A percentile compares a stretch with the other conserved stretches of the same genome.
phyloP scores from a whole-genome alignment of 2,113 vertebrate species.

The Albula glossodonta region DNA sequence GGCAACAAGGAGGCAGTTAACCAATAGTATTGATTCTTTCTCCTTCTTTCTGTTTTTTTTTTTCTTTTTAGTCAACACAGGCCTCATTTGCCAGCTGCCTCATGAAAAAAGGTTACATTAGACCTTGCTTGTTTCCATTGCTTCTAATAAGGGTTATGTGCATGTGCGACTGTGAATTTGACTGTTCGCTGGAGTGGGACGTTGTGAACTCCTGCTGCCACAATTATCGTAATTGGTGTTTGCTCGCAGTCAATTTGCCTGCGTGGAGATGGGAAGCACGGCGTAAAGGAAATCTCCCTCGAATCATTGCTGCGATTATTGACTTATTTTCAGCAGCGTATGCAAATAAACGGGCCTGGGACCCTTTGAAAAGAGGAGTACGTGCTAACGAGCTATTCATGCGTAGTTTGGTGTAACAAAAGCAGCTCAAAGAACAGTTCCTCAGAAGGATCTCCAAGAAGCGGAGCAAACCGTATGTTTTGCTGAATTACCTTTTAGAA shows the following conservation, averaged over 20 bases:
- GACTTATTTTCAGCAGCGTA: conserved; percentile 38
- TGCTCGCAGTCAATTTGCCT: conserved; percentile 69
- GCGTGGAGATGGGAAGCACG: conserved; percentile 54
- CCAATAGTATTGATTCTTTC: background rate
- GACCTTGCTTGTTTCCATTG: background rate
- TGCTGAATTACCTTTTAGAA: background rate
- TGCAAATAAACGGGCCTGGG: conserved; percentile 23
- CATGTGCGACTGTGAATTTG: conserved; percentile 9
- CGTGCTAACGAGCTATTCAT: conserved; percentile 27
- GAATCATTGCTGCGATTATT: conserved; percentile 45
- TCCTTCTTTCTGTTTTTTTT: no score
- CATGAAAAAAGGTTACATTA: background rate
- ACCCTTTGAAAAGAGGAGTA: background rate
- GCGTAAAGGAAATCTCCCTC: conserved; percentile 35
- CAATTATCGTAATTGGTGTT: conserved; percentile 65
- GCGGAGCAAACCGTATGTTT: background rate
- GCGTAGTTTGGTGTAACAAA: background rate
- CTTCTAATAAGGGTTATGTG: background rate
- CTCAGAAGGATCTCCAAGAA: background rate
- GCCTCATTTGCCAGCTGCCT: conserved; percentile 5
- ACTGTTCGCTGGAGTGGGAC: conserved; percentile 37
- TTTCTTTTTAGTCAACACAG: background rate
- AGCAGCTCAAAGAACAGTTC: conserved; percentile 26
- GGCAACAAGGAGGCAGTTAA: background rate
- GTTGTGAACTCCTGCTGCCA: conserved; percentile 58